phyloP scores from a whole-genome alignment of 1,140 invertebrate genomes.

The Drosophila cardini region DNA sequence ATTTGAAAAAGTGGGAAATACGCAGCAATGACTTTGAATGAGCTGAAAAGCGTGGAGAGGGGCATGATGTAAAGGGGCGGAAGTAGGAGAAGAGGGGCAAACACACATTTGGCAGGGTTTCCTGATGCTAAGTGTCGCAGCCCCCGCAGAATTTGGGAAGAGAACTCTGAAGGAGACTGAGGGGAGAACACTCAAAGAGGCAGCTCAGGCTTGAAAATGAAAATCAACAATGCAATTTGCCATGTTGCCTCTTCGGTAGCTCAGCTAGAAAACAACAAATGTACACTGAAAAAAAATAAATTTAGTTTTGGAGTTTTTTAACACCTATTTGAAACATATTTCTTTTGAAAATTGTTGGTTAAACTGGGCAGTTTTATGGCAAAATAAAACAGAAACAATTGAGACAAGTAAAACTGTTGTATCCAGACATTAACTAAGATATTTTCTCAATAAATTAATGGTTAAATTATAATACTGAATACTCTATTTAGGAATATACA shows the following conservation, averaged over 20 bases:
- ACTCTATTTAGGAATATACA: no score
- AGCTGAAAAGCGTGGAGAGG: constrained; percentile 24
- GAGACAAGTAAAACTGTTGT: no score
- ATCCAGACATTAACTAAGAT: no score
- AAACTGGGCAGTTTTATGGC: no score
- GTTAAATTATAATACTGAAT: no score
- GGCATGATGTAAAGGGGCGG: not conserved
- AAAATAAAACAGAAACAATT: no score
- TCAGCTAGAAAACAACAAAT: constrained; percentile 18
- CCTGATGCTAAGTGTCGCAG: constrained; percentile 61
- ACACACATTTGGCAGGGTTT: constrained; percentile 57
- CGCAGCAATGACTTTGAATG: constrained; percentile 69
- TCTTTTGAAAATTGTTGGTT: no score
- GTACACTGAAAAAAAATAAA: constrained; percentile 13
- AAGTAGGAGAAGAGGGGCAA: not conserved
- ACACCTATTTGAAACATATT: no score
- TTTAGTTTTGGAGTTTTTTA: no score
- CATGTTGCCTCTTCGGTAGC: constrained; percentile 60
- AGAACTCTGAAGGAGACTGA: not conserved
- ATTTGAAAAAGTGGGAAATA: constrained; percentile 69
- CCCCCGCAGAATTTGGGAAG: not conserved
- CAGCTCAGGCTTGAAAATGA: constrained; percentile 78
- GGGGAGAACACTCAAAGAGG: constrained; percentile 37
- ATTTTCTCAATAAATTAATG: no score
- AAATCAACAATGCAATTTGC: constrained; percentile 83